phyloP scores from a whole-genome alignment of 1,140 invertebrate species.

The Sitobion miscanthi region DNA sequence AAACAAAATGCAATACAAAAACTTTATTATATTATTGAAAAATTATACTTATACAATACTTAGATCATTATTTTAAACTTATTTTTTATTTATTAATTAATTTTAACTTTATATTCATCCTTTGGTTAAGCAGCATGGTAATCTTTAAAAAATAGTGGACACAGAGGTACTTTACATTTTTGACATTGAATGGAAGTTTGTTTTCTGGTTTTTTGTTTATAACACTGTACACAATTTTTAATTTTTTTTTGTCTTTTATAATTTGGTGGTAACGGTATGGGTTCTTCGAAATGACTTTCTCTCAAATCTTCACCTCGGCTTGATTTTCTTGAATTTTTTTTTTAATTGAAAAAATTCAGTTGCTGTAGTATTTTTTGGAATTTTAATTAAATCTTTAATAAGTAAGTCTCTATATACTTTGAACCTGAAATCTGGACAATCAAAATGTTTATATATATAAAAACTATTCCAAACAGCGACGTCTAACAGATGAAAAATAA shows the following conservation, averaged over 20 bases:
- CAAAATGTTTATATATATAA: too few species aligned
- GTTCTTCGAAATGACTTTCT: constrained; percentile 8
- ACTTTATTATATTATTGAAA: constrained; percentile 8
- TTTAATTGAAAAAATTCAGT: constrained; percentile 19
- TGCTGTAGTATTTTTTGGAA: background rate
- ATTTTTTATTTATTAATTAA: background rate
- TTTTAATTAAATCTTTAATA: constrained; percentile 19
- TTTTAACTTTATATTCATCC: background rate
- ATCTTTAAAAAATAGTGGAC: constrained; percentile 5
- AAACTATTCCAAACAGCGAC: too few species aligned
- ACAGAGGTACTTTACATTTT: background rate
- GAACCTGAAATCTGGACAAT: background rate
- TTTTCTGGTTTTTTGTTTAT: background rate
- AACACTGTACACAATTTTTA: background rate
- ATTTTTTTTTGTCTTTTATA: constrained; percentile 13
- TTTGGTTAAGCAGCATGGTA: background rate
- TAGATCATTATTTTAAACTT: constrained; percentile 10
- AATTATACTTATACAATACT: constrained; percentile 1
- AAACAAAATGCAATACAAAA: constrained; percentile 23
- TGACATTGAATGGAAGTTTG: constrained; percentile 12
- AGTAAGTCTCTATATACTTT: constrained; percentile 22
- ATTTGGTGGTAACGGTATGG: background rate
- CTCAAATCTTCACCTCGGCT: background rate
- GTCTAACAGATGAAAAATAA: too few species aligned
- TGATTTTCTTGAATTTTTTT: background rate